Evolutionary conservation across 2,113 vertebrate species (phyloP).

Genomic region (Urocynchramus pylzowi): DNA sequence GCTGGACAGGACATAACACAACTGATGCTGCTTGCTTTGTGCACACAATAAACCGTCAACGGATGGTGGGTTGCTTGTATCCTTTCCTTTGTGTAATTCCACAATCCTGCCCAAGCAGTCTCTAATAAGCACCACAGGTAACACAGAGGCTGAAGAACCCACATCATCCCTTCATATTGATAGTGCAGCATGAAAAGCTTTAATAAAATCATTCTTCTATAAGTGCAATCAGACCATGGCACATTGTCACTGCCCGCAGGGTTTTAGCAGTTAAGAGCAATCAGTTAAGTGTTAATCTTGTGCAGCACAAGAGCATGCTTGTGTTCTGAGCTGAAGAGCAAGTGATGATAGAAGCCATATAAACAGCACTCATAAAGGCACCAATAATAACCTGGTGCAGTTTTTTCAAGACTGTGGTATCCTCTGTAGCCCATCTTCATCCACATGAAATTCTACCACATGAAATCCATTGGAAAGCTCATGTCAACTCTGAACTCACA

Average conservation of each 20-base stretch:
- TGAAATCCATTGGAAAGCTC: background rate
- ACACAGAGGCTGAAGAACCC: background rate
- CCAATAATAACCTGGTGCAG: background rate
- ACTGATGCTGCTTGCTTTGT: background rate
- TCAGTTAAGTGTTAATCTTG: background rate
- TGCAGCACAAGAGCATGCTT: background rate
- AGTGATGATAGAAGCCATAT: background rate
- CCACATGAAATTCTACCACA: background rate
- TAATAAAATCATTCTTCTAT: background rate
- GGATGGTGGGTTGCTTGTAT: background rate
- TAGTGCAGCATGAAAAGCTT: background rate
- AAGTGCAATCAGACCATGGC: background rate
- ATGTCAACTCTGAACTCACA: background rate
- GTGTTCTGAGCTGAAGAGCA: background rate
- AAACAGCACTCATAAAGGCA: background rate
- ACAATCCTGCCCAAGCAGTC: background rate
- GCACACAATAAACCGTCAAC: background rate
- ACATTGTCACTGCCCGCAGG: background rate
- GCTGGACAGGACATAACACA: background rate
- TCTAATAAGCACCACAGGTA: background rate
- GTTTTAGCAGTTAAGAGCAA: background rate
- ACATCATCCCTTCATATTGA: background rate
- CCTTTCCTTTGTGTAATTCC: background rate
- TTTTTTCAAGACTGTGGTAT: background rate
- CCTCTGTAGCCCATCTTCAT: background rate